These are phyloP conservation scores for Tragulus kanchil DNA, from an alignment of 2,113 vertebrate species.

Conservation along the genomic window DNA sequence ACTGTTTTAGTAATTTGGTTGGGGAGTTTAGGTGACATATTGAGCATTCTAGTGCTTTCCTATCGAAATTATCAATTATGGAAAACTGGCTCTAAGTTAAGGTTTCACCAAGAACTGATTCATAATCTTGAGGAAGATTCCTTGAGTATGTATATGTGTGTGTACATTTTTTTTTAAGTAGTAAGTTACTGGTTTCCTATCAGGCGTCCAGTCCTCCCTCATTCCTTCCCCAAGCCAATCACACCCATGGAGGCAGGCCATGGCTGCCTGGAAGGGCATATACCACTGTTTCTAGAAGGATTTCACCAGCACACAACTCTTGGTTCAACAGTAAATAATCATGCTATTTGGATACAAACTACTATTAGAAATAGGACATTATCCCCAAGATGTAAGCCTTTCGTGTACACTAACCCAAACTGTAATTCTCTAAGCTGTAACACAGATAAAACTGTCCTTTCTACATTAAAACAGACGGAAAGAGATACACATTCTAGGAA, in stretches of 20 bases:
- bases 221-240: background rate
- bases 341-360: background rate
- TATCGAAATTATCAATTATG: background rate
- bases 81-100: background rate
- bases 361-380: background rate
- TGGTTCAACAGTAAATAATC: background rate
- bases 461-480: background rate
- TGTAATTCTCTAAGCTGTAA: background rate
- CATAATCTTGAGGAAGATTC: background rate
- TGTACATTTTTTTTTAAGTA: background rate
- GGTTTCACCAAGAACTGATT: background rate
- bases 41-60: background rate
- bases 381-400: background rate
- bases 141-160: rapidly evolving
- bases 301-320: no score
- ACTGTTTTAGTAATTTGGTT: background rate
- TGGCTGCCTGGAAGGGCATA: background rate
- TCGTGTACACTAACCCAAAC: background rate
- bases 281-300: background rate
- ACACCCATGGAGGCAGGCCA: background rate
- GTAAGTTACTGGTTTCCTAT: background rate
- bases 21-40: background rate
- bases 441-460: background rate
- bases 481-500: background rate
- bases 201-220: background rate